phyloP scores from a whole-genome alignment of 2,113 vertebrate species.

The Dermatemys mawii region DNA sequence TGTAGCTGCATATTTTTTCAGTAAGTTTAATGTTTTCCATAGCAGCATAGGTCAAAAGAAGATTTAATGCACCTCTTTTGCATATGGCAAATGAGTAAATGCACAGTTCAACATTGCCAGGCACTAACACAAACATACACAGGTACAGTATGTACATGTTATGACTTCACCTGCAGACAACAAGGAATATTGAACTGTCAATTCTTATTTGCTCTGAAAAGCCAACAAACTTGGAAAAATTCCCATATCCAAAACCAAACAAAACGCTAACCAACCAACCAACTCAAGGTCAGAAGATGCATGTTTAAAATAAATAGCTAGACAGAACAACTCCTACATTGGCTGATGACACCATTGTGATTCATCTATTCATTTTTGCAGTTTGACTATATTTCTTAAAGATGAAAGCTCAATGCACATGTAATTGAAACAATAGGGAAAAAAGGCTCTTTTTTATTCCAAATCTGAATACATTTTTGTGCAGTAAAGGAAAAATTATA shows the following conservation, averaged over 20 bases:
- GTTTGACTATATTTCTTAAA: not conserved
- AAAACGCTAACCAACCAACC: not conserved
- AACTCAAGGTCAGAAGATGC: not conserved
- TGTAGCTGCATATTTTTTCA: not conserved
- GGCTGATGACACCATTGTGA: not conserved
- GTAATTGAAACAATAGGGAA: not conserved
- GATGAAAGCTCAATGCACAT: not conserved
- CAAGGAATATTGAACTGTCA: not conserved
- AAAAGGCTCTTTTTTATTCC: not conserved
- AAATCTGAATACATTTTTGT: constrained; percentile 18
- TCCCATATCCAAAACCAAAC: not conserved
- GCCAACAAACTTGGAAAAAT: not conserved
- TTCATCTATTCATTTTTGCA: not conserved
- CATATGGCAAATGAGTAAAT: not conserved
- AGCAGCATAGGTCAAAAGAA: not conserved
- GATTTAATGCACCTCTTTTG: not conserved
- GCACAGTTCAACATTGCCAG: not conserved
- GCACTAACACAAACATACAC: not conserved
- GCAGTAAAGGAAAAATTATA: constrained; percentile 23
- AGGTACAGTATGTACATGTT: not conserved
- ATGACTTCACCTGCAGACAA: not conserved
- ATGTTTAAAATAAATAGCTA: not conserved
- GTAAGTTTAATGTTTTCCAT: not conserved
- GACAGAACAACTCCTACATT: not conserved
- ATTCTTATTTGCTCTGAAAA: not conserved